phyloP scores from a whole-genome alignment of 2,113 vertebrate species.

The Oriolus oriolus region DNA sequence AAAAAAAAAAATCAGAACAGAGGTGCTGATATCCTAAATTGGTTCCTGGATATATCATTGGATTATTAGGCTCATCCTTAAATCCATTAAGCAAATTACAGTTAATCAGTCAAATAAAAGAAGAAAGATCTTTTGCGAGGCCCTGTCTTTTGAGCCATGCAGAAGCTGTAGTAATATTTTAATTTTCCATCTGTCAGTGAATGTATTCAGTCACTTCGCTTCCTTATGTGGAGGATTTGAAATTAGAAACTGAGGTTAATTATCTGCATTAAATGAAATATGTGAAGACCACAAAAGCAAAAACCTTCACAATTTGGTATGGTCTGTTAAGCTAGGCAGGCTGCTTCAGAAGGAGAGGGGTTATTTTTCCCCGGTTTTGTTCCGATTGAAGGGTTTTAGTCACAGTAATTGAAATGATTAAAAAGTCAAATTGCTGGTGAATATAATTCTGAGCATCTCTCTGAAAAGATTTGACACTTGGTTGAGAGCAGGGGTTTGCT shows the following conservation, averaged over 20 bases:
- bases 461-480: background rate
- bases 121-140: constrained; percentile 24
- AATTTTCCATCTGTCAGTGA: constrained; percentile 56
- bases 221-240: constrained; percentile 52
- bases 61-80: constrained; percentile 64
- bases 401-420: constrained; percentile 67
- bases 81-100: constrained; percentile 67
- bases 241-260: constrained; percentile 68
- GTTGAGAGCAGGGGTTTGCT: background rate
- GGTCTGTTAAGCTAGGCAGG: constrained; percentile 51
- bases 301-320: constrained; percentile 50
- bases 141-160: constrained; percentile 20
- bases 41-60: constrained; percentile 51
- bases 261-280: constrained; percentile 64
- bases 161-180: constrained; percentile 55
- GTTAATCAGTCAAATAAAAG: constrained; percentile 60
- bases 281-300: constrained; percentile 47
- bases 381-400: constrained; percentile 56
- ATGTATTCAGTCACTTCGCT: constrained; percentile 9
- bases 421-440: constrained; percentile 53
- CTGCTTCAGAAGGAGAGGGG: constrained; percentile 38
- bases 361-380: constrained; percentile 52
- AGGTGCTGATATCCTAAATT: constrained; percentile 37
- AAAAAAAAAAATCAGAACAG: background rate
- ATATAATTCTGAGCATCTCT: constrained; percentile 26